phyloP scores from a whole-genome alignment of 2,888 invertebrate species.

The Norana najaformis region DNA sequence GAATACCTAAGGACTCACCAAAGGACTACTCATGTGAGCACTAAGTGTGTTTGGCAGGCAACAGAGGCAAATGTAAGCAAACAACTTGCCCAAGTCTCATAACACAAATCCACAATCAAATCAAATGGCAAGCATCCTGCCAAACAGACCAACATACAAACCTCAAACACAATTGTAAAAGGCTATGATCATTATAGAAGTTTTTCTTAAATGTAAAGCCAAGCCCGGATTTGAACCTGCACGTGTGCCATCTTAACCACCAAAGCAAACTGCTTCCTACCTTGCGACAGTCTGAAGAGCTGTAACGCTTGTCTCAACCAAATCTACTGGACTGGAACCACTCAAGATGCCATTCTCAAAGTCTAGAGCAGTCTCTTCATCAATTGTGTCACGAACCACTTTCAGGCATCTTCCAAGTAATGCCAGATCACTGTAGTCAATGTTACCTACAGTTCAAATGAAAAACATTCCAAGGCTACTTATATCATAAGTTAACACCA shows the following conservation, averaged over 20 bases:
- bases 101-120: no score
- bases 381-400: not conserved
- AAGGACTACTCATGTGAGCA: no score
- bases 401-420: conserved; percentile 18
- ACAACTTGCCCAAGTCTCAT: no score
- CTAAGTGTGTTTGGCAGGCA: no score
- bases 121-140: no score
- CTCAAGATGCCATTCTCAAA: not conserved
- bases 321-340: not conserved
- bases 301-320: not conserved
- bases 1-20: no score
- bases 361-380: not conserved
- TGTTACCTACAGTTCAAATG: not conserved
- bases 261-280: not conserved
- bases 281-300: not conserved
- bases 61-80: no score
- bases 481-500: not conserved
- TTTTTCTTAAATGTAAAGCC: not conserved
- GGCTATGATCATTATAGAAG: not conserved
- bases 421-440: not conserved
- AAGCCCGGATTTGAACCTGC: not conserved
- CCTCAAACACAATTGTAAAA: no score
- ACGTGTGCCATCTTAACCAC: not conserved
- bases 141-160: no score
- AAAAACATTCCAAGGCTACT: not conserved